Base-by-base conservation (phyloP, 2,888 invertebrate species). In the Cataglyphis rosenhaueri region DNA sequence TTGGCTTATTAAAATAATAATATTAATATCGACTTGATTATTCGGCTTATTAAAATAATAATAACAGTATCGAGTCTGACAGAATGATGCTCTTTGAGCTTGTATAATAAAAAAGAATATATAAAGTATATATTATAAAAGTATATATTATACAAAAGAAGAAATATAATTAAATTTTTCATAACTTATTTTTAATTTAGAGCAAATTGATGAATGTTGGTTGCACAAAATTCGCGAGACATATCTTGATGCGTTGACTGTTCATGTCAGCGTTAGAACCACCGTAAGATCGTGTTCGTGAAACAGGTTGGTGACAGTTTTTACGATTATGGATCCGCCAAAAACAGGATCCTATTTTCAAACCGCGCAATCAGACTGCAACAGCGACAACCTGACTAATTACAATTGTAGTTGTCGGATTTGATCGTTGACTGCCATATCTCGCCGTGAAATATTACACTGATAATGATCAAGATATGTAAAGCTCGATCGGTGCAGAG, bases 271-370 rank as follows among this genome's bases (percentile, higher is more conserved):
- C 35, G n/a, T 55, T 76, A 76, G 70, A 76, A 68, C 66, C 70
- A 76, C 18, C 61, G 44, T 74, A 79, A 79, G 41, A 55, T 2
- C 29, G 8, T 61, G 25, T 32, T 44, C 25, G 18, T 25, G 81
- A 35, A 83, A 83, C 83, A 71, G 83, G 83, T 83, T 70, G 82
- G 48, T 21, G 59, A 15, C 61, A 32, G 48, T 41, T 64, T 78
- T 85, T 86, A 86, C 66, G 85, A 83, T 85, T 83, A 76, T 83
- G 65, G 57, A n/a, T 21, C 75, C 41, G 55, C 76, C 83, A 29
- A 85, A 86, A 86, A 83, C 83, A 75, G 86, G 83, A 85, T 81
- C 57, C 74, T 84, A 85, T 85, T 85, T 71, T 41, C 70, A 74
- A 38, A 18, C n/a, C 59, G 55, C 32, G 44, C 18, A 61, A 41